These are phyloP conservation scores for Eurytoma californica DNA, from an alignment of 2,888 invertebrate species.

Conservation along the genomic window DNA sequence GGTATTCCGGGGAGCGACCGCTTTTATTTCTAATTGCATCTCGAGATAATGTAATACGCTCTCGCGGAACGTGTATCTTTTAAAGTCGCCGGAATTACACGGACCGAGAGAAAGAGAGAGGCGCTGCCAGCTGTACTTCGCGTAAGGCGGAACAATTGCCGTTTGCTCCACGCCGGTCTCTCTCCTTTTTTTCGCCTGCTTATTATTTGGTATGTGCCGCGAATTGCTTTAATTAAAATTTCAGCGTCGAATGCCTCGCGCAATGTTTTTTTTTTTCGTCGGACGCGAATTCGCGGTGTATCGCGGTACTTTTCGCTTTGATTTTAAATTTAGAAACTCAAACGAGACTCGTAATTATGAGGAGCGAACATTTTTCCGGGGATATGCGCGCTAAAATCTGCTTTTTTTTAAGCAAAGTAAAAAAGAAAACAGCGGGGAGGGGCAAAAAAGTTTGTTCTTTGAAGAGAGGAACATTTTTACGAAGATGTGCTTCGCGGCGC, in stretches of 20 bases:
- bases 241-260: neutral
- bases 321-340: neutral
- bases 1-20: slow-evolving; percentile 57
- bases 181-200: slow-evolving; percentile 19
- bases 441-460: too few relatives aligned
- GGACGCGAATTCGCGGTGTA: neutral
- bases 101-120: neutral
- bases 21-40: slow-evolving; percentile 68
- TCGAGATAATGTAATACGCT: slow-evolving; percentile 54
- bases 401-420: too few relatives aligned
- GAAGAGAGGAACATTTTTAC: too few relatives aligned
- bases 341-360: neutral
- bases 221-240: neutral
- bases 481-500: too few relatives aligned
- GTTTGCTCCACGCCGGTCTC: neutral
- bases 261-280: too few relatives aligned
- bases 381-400: too few relatives aligned
- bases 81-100: slow-evolving; percentile 41
- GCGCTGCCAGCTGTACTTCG: neutral
- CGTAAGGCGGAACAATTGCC: neutral
- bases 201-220: neutral
- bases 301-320: neutral
- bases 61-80: slow-evolving; percentile 38
- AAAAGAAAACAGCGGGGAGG: too few relatives aligned
- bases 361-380: too few relatives aligned